phyloP scores from a whole-genome alignment of 2,113 vertebrate genomes.

The Girardinichthys multiradiatus region DNA sequence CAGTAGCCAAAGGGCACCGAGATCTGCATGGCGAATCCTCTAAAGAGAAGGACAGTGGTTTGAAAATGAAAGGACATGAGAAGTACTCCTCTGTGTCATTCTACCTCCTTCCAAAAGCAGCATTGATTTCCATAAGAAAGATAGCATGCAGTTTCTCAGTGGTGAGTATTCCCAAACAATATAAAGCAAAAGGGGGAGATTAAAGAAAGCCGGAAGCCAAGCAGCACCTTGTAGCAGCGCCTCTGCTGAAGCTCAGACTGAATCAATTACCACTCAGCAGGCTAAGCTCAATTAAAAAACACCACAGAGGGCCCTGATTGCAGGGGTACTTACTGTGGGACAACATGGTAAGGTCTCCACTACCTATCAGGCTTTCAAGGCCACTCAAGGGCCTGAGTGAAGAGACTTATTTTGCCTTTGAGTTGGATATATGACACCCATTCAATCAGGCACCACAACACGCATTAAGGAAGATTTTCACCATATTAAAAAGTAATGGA shows the following conservation, averaged over 20 bases:
- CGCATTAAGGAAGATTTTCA: conserved; percentile 27
- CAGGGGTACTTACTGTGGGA: conserved; percentile 81
- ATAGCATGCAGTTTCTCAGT: conserved; percentile 92
- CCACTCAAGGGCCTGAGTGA: conserved; percentile 77
- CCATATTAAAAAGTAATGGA: conserved; percentile 41
- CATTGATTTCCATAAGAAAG: conserved; percentile 99
- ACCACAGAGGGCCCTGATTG: conserved; percentile 80
- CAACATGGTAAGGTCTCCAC: conserved; percentile 85
- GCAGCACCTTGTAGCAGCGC: conserved; percentile 91
- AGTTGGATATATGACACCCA: conserved; percentile 75
- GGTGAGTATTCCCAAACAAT: conserved; percentile 94
- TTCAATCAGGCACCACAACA: conserved; percentile 43
- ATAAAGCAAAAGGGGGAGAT: conserved; percentile 89
- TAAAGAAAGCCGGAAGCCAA: conserved; percentile 85
- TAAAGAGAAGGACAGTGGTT: conserved; percentile 93
- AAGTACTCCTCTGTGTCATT: conserved; percentile 79
- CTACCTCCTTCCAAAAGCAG: conserved; percentile 78
- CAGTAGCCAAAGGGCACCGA: conserved; percentile 94
- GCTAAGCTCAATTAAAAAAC: conserved; percentile 88
- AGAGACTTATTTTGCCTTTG: conserved; percentile 81
- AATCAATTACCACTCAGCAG: conserved; percentile 92
- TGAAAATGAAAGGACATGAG: conserved; percentile 86
- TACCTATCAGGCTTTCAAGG: conserved; percentile 84
- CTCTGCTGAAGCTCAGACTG: conserved; percentile 86
- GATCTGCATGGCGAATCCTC: conserved; percentile 91